A percentile compares a stretch with the other conserved stretches of the same genome.
These are phyloP conservation scores for Dicranocentrus wangi DNA, from an alignment of 2,888 invertebrate species.

Conservation along the genomic window DNA sequence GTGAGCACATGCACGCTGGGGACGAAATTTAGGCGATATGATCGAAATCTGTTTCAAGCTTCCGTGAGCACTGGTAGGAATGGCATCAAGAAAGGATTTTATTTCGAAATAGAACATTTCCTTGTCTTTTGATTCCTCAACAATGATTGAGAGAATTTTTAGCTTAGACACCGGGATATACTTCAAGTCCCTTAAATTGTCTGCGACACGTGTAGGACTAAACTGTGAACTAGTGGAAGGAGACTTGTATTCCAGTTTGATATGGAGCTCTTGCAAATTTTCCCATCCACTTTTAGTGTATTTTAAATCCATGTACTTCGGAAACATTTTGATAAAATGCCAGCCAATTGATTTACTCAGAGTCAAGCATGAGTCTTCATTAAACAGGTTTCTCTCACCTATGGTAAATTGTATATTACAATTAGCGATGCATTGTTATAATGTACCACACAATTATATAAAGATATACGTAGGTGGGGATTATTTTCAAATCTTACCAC, in stretches of 20 bases:
- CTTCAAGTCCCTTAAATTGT: conserved; percentile 33
- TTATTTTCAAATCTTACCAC: no score
- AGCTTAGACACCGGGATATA: conserved; percentile 32
- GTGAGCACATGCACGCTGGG: no score
- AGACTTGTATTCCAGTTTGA: conserved; percentile 45
- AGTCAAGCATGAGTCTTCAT: no score
- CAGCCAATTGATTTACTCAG: no score
- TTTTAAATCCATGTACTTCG: no score
- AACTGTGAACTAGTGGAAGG: conserved; percentile 36
- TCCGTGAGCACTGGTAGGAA: conserved; percentile 31
- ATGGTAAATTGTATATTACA: no score
- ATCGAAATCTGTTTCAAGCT: conserved; percentile 24
- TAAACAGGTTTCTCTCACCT: no score
- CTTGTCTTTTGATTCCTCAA: conserved; percentile 29
- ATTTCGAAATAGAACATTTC: conserved; percentile 57
- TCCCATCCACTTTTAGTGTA: conserved; percentile 1
- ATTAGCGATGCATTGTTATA: no score
- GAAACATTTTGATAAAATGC: no score
- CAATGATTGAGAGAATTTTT: not conserved
- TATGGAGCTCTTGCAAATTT: conserved; percentile 29
- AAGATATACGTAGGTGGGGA: no score
- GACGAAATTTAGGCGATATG: conserved; percentile 25
- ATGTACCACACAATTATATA: no score
- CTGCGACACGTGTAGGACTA: conserved; percentile 5
- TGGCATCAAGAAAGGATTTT: conserved; percentile 21